Evolutionary conservation across 2,797 vertebrate species (phyloP).

Genomic region (Gadopsis marmoratus): DNA sequence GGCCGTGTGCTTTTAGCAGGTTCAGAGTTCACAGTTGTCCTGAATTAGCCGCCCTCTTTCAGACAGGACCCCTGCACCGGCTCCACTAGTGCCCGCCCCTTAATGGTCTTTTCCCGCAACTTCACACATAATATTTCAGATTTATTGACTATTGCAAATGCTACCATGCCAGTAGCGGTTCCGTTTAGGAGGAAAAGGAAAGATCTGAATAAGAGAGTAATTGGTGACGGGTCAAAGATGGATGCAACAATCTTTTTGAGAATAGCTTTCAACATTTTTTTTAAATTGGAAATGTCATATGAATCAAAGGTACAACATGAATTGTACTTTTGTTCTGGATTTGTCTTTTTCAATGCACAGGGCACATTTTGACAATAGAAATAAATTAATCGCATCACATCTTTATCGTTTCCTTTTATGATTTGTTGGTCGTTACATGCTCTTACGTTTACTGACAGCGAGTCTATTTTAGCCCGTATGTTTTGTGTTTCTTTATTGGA

Average conservation of each 20-base stretch:
- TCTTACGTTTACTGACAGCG: not conserved
- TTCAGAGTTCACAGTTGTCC: conserved; percentile 99
- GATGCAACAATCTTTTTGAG: conserved; percentile 62
- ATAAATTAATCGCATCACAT: conserved; percentile 41
- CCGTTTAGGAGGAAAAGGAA: conserved; percentile 84
- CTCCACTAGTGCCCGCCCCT: conserved; percentile 91
- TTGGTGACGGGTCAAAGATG: conserved; percentile 81
- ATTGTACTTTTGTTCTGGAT: conserved; percentile 53
- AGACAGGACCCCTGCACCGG: conserved; percentile 90
- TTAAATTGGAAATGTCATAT: conserved; percentile 76
- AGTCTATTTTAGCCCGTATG: not conserved
- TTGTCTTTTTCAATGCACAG: conserved; percentile 39
- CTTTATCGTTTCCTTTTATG: not conserved
- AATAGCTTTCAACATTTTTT: conserved; percentile 82
- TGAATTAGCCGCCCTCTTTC: conserved; percentile 92
- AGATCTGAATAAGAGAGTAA: conserved; percentile 92
- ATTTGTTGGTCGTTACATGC: not conserved
- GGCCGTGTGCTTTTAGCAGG: conserved; percentile 87
- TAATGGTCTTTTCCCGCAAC: conserved; percentile 94
- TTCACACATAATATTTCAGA: conserved; percentile 99
- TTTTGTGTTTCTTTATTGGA: conserved; percentile 31
- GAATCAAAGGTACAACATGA: conserved; percentile 35
- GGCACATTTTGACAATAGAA: conserved; percentile 20
- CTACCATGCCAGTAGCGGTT: conserved; percentile 94
- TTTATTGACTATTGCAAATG: conserved; percentile 99